Base-by-base conservation (phyloP, 2,888 invertebrate species). In the Antheraea yamamai region DNA sequence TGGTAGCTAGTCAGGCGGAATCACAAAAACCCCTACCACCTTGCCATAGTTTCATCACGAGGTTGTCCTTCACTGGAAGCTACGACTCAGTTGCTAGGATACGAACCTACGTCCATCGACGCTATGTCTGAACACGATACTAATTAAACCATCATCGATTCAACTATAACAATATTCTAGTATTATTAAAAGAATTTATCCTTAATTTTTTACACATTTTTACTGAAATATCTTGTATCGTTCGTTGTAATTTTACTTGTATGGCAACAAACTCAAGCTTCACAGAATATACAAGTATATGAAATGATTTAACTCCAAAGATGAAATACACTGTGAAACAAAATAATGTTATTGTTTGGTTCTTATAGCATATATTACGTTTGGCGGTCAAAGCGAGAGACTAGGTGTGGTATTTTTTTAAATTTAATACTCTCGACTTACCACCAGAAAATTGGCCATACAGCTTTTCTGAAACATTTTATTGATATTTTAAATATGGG, bases 401-500 rank as follows among this genome's bases (percentile, higher is more conserved):
- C 83, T 86, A 87, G 81, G 77, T 78, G 76, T 78, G 75, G 77
- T 74, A 18, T 70, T 74, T 73, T 75, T 75, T 73, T 78, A 79
- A n/a, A 77, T 79, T 76, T 79, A 81, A 39, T 78, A 81, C 79
- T 76, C 79, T 84, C 81, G 82, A 94, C 94, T 93, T 92, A 93
- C 93, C 93, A 91, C 92, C 92, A 92, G 82, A 91, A 88, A 82
- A 85, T 91, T 84, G 91, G 90, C 89, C 90, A 91, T 82, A 84
- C 87, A 80, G 88, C 85, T 87, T 91, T 92, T 93, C 93, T 94
- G 93, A 92, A 94, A 93, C 89, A 92, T 90, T 87, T 52, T 70
- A 77, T 78, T 77, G 70, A 51, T 39, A 35, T 26, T 76, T 72
- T 75, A 52, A 68, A 39, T 39, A 39, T 39, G 68, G 16, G 3